These are phyloP conservation scores for Sphenodon punctatus DNA, from an alignment of 2,797 vertebrate species.

Conservation along the genomic window DNA sequence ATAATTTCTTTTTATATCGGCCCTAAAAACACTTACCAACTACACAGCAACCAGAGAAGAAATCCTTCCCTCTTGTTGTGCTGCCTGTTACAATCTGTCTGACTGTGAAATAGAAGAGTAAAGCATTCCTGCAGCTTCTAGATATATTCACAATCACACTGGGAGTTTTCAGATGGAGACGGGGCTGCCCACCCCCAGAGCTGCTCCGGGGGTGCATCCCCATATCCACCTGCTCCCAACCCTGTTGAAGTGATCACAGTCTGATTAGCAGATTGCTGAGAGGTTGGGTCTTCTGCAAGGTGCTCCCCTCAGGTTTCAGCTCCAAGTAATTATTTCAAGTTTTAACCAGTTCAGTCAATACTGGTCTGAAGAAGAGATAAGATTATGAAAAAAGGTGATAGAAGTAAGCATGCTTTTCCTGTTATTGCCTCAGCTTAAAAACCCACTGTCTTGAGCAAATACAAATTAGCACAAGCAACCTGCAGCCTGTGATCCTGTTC, in stretches of 20 bases:
- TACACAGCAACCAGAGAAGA: neutral
- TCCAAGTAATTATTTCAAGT: neutral
- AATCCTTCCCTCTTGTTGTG: neutral
- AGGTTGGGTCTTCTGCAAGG: neutral
- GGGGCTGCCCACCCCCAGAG: too few relatives aligned
- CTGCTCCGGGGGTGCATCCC: too few relatives aligned
- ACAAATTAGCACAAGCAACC: neutral
- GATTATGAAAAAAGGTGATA: neutral
- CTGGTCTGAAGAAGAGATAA: neutral
- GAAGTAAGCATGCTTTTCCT: neutral
- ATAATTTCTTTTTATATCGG: neutral
- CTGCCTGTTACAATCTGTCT: neutral
- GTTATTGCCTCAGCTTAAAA: neutral
- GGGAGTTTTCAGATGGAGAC: too few relatives aligned
- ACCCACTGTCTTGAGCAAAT: too few relatives aligned
- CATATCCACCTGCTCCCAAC: too few relatives aligned
- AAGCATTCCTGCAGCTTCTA: neutral
- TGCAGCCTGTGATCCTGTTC: neutral
- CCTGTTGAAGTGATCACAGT: too few relatives aligned
- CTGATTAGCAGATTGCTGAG: neutral
- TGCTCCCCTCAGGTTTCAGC: neutral
- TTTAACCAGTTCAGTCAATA: neutral
- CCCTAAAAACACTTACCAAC: neutral
- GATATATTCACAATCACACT: neutral
- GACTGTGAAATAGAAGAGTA: neutral